Percentiles rank a stretch among this genome's conserved stretches.
These are phyloP conservation scores for Sebastes elongatus DNA, from an alignment of 2,797 vertebrate species.

Conservation along the genomic window DNA sequence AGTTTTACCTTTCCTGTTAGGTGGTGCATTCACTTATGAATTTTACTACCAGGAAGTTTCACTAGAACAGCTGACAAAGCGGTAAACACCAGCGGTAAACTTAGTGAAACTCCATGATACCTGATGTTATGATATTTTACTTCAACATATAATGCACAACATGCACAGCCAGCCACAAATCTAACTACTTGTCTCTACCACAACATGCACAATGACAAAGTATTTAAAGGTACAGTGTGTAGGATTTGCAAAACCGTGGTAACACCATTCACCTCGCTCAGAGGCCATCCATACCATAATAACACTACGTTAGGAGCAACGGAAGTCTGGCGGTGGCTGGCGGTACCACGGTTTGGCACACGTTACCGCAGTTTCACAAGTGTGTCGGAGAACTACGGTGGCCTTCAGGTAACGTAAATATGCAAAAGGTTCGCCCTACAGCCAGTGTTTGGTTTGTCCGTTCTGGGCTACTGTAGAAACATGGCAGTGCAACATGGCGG, in stretches of 20 bases:
- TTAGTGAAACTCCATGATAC: background rate
- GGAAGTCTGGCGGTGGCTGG: no score
- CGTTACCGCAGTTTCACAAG: no score
- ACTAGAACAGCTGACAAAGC: background rate
- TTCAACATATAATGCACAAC: background rate
- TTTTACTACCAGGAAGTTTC: slow-evolving; percentile 11
- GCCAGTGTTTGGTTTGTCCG: no score
- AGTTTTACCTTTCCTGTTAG: background rate
- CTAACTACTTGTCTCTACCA: background rate
- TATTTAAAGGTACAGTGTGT: no score
- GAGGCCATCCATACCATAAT: no score
- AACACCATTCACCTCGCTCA: no score
- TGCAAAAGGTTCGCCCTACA: no score
- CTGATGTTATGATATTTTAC: background rate
- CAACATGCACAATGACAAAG: background rate
- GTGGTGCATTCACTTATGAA: background rate
- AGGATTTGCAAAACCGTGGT: background rate
- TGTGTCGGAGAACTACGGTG: rapidly evolving
- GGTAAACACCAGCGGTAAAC: background rate
- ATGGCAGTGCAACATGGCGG: no score
- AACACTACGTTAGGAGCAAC: no score
- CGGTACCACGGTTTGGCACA: no score
- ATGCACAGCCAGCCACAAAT: background rate
- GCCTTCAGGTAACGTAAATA: no score
- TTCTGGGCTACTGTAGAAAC: no score